phyloP scores from a whole-genome alignment of 2,888 invertebrate species.

The Pollenia angustigena region DNA sequence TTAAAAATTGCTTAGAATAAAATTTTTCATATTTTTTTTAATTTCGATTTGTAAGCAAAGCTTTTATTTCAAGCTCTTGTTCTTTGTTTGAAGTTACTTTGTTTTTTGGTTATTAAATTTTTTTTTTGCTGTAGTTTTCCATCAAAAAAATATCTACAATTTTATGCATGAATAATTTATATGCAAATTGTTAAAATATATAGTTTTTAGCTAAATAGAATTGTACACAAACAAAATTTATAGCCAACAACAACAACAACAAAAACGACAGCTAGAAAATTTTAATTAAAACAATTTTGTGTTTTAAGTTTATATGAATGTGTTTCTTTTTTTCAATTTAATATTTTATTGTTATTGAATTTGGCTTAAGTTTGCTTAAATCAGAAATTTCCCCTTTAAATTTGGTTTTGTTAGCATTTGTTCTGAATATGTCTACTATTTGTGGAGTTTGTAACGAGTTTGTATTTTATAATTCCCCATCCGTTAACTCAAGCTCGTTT shows the following conservation, averaged over 20 bases:
- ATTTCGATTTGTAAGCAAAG: constrained; percentile 23
- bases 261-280: background rate
- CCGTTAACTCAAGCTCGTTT: background rate
- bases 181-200: constrained; percentile 38
- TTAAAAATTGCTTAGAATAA: background rate
- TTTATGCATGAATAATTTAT: constrained; percentile 64
- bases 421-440: background rate
- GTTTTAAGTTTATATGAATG: background rate
- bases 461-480: background rate
- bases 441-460: background rate
- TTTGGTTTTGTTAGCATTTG: background rate
- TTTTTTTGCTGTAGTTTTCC: constrained; percentile 46
- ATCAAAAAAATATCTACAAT: constrained; percentile 5
- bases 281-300: constrained; percentile 40
- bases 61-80: constrained; percentile 26
- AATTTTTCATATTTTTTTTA: constrained; percentile 32
- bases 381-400: background rate
- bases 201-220: constrained; percentile 24
- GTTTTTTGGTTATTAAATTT: constrained; percentile 4
- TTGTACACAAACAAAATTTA: background rate
- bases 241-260: background rate
- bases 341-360: constrained; percentile 16
- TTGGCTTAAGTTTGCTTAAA: constrained; percentile 42
- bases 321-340: background rate
- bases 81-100: constrained; percentile 1